phyloP scores from a whole-genome alignment of 2,888 invertebrate species.

The Hypomecis punctinalis region DNA sequence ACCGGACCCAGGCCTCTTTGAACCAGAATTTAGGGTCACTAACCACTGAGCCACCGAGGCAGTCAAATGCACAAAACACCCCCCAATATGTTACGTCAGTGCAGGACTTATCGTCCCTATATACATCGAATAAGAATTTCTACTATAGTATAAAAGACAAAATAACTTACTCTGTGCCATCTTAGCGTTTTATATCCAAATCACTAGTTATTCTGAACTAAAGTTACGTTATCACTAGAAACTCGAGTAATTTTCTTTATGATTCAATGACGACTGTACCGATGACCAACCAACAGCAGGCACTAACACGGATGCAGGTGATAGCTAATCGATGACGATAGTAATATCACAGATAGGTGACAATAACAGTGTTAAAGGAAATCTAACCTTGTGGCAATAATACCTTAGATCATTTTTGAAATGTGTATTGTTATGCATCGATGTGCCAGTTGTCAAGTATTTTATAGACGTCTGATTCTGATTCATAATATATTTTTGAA shows the following conservation, averaged over 20 bases:
- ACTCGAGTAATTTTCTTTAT: constrained; percentile 1
- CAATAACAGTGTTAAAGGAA: not conserved
- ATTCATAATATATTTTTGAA: no score
- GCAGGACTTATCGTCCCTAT: no score
- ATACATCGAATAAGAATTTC: no score
- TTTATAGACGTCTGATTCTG: not conserved
- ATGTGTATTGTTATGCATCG: not conserved
- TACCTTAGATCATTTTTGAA: not conserved
- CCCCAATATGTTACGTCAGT: no score
- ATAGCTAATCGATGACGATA: constrained; percentile 12
- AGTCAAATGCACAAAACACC: no score
- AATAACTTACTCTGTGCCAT: constrained; percentile 27
- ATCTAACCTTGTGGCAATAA: not conserved
- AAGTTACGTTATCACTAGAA: not conserved
- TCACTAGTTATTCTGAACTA: not conserved
- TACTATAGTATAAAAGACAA: no score
- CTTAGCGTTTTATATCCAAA: not conserved
- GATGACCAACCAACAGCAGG: not conserved
- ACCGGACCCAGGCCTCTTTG: no score
- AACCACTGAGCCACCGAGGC: no score
- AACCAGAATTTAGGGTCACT: no score
- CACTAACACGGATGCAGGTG: constrained; percentile 13
- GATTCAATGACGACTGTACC: not conserved
- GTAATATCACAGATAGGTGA: constrained; percentile 7
- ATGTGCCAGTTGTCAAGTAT: not conserved